A percentile compares a stretch with the other conserved stretches of the same genome.
Conservation (phyloP, 2,113 vertebrate species). For the Paradoxurus hermaphroditus region DNA sequence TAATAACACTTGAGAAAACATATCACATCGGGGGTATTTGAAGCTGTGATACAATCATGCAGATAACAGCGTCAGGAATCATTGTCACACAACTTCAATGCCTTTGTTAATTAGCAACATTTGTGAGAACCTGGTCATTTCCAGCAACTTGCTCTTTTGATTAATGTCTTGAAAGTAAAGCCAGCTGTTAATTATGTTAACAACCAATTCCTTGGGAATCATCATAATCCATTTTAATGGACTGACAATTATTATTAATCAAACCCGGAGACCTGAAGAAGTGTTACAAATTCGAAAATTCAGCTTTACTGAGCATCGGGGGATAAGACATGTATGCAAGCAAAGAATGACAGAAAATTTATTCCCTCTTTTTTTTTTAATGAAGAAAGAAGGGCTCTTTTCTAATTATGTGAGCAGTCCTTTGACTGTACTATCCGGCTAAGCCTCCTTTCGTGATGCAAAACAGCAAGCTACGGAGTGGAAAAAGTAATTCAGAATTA, state of each 20-base stretch:
- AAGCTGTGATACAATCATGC: slow-evolving; percentile 13
- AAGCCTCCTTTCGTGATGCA: slow-evolving; percentile 7
- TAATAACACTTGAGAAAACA: slow-evolving; percentile 35
- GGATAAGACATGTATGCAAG: background rate
- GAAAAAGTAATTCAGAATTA: slow-evolving; percentile 51
- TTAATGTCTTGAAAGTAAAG: slow-evolving; percentile 73
- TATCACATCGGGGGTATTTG: background rate
- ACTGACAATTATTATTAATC: slow-evolving; percentile 71
- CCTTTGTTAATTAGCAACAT: slow-evolving; percentile 63
- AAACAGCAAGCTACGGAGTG: slow-evolving; percentile 18
- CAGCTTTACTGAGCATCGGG: background rate
- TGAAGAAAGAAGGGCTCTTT: background rate
- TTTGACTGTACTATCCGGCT: slow-evolving; percentile 37
- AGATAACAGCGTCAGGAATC: slow-evolving; percentile 35
- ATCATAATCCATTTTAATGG: slow-evolving; percentile 71
- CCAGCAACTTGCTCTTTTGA: slow-evolving; percentile 70
- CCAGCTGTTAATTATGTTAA: slow-evolving; percentile 78
- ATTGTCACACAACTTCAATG: slow-evolving; percentile 53
- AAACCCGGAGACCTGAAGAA: slow-evolving; percentile 55
- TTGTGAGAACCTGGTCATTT: slow-evolving; percentile 74
- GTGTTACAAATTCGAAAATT: slow-evolving; percentile 50
- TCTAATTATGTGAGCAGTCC: background rate
- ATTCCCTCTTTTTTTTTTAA: background rate
- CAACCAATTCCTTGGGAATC: slow-evolving; percentile 71
- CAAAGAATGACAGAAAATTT: slow-evolving; percentile 7